These are phyloP conservation scores for Cylindroiulus punctatus DNA, from an alignment of 2,888 invertebrate species.

Conservation along the genomic window DNA sequence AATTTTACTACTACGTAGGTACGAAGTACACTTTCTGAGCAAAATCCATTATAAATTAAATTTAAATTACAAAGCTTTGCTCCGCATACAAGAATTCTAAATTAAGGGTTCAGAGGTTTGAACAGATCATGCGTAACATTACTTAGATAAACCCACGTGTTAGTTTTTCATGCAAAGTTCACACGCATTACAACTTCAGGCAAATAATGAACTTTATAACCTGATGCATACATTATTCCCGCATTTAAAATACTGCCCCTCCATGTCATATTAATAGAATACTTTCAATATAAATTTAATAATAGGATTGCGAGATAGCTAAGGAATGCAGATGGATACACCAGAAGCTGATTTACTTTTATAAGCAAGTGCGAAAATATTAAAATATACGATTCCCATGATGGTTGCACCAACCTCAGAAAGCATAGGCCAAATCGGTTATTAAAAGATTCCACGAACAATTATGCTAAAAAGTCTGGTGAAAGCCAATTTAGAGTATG, in stretches of 20 bases:
- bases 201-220: neutral
- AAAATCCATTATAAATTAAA: too few species aligned
- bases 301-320: neutral
- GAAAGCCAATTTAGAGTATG: neutral
- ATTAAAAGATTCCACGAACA: neutral
- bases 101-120: neutral
- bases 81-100: neutral
- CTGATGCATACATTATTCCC: neutral
- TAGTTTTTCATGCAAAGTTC: neutral
- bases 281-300: neutral
- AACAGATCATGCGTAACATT: neutral
- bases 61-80: too few species aligned
- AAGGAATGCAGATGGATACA: neutral
- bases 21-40: too few species aligned
- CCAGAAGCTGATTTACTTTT: neutral
- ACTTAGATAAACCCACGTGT: neutral
- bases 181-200: neutral
- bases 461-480: neutral
- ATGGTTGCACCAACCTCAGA: neutral
- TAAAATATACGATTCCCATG: neutral
- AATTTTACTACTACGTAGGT: neutral
- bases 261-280: neutral
- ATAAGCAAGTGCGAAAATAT: neutral
- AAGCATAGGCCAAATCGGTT: neutral
- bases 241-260: neutral